Conservation (phyloP, 2,797 vertebrate genomes). For the Phrynocephalus vlangalii region DNA sequence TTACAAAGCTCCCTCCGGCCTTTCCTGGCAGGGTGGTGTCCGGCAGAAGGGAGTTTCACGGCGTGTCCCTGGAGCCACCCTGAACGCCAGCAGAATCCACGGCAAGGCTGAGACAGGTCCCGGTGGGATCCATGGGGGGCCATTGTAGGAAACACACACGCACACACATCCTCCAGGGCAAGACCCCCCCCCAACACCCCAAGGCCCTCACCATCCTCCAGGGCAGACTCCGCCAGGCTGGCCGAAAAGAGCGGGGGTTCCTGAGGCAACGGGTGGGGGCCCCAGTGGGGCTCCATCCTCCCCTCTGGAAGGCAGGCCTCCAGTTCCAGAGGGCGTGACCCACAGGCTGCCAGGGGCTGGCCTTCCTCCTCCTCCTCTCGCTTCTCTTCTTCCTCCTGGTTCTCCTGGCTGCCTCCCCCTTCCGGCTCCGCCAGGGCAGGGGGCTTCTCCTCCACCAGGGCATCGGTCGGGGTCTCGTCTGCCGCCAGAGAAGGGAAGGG, state of each 20-base stretch:
- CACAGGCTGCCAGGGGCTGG: background rate
- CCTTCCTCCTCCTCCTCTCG: slow-evolving; percentile 42
- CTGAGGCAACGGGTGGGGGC: slow-evolving; percentile 33
- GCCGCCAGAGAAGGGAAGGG: background rate
- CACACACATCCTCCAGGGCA: no score
- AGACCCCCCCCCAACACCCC: no score
- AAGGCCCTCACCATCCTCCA: slow-evolving; percentile 76
- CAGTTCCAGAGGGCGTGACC: rapidly evolving
- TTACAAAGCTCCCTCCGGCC: no score
- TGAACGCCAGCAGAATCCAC: no score
- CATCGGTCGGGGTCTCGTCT: background rate
- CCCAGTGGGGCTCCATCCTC: background rate
- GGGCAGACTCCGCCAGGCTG: slow-evolving; percentile 74
- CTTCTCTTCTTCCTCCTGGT: slow-evolving; percentile 26
- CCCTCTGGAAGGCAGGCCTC: background rate
- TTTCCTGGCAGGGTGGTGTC: no score
- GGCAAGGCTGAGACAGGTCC: no score
- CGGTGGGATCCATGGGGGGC: no score
- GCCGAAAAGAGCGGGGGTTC: slow-evolving; percentile 31
- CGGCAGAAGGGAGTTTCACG: no score
- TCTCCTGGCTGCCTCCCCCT: slow-evolving; percentile 24
- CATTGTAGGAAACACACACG: no score
- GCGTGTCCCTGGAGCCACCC: no score
- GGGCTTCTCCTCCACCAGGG: slow-evolving; percentile 16
- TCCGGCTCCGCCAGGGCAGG: background rate